Evolutionary conservation across 2,888 invertebrate genomes (phyloP).

Genomic region (Cantharis lateralis): DNA sequence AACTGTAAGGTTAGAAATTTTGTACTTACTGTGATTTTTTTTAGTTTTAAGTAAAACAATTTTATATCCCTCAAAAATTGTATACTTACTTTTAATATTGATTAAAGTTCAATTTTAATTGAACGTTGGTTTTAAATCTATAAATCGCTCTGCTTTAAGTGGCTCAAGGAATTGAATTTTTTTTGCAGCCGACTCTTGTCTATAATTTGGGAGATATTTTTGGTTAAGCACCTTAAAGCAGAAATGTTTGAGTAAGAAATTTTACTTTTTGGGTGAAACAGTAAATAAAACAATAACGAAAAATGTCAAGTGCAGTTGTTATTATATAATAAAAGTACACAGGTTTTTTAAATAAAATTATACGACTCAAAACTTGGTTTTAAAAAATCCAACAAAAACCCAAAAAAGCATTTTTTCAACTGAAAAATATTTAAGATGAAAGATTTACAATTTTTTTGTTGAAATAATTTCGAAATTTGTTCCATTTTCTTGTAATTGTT

Average conservation of each 20-base stretch:
- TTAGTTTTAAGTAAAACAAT: neutral
- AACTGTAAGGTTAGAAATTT: neutral
- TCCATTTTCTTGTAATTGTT: conserved; percentile 73
- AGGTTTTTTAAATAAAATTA: neutral
- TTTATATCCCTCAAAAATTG: neutral
- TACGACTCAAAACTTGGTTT: neutral
- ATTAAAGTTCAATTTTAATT: neutral
- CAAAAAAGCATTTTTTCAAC: too few species aligned
- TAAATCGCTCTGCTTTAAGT: too few species aligned
- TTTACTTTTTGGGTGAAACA: neutral
- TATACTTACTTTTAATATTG: neutral
- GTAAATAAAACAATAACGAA: neutral
- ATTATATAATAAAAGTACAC: neutral
- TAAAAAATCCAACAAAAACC: too few species aligned
- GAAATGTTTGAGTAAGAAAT: neutral
- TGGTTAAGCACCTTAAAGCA: too few species aligned
- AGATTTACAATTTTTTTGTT: neutral
- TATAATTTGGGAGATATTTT: too few species aligned
- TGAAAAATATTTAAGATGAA: too few species aligned
- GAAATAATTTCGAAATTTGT: conserved; percentile 69
- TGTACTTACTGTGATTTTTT: neutral
- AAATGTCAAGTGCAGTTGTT: neutral
- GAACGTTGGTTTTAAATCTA: neutral
- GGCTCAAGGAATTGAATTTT: too few species aligned
- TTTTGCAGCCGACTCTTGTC: too few species aligned